Conservation (phyloP, 2,888 invertebrate genomes). For the Clunio marinus region DNA sequence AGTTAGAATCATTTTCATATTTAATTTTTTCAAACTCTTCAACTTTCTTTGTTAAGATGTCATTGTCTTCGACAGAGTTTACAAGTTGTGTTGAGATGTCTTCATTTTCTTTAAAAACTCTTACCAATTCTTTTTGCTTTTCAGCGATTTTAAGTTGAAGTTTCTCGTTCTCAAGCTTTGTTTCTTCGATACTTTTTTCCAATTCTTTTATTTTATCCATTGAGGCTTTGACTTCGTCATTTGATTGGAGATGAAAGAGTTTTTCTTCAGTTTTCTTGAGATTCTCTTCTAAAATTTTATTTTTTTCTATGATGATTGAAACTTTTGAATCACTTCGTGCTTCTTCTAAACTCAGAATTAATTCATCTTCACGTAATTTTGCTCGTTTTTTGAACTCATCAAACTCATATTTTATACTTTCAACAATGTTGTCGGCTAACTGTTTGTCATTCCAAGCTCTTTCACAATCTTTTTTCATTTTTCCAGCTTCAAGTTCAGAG, state of each 20-base stretch:
- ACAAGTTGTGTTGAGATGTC: constrained; percentile 57
- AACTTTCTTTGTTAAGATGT: constrained; percentile 52
- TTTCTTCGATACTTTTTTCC: neutral
- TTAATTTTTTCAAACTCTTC: constrained; percentile 40
- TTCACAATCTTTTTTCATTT: no score
- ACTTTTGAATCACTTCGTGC: constrained; percentile 42
- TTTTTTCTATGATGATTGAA: neutral
- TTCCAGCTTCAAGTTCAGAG: no score
- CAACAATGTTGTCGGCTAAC: neutral
- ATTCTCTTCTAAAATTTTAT: neutral
- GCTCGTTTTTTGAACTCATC: constrained; percentile 55
- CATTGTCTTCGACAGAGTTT: constrained; percentile 57
- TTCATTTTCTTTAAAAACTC: constrained; percentile 55
- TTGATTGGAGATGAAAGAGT: constrained; percentile 41
- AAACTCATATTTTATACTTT: constrained; percentile 41
- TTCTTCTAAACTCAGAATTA: constrained; percentile 54
- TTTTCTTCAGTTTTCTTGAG: constrained; percentile 17
- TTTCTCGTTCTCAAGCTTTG: neutral
- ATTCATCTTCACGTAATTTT: constrained; percentile 56
- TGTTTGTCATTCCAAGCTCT: neutral
- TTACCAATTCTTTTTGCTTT: constrained; percentile 8
- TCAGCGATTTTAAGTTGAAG: constrained; percentile 13
- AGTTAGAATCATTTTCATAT: no score
- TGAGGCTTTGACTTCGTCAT: constrained; percentile 45
- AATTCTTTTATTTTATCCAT: constrained; percentile 31